Conservation (phyloP, 2,888 invertebrate genomes). For the Crioceris asparagi region DNA sequence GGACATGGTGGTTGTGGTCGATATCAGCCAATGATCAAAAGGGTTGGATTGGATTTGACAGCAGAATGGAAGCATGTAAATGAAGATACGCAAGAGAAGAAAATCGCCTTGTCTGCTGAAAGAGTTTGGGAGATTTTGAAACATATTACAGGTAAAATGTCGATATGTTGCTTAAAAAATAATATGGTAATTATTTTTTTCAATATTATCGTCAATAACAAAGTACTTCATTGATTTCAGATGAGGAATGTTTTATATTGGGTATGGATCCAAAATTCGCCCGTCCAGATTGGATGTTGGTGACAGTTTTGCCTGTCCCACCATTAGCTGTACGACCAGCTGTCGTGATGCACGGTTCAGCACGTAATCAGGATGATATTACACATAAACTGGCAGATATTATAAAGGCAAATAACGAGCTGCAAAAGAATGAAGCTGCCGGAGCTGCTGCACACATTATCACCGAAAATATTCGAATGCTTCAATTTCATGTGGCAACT, state of each 20-base stretch:
- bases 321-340: conserved; percentile 94
- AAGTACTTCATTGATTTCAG: too few species aligned
- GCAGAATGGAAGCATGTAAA: conserved; percentile 99
- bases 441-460: conserved; percentile 98
- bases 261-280: conserved; percentile 95
- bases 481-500: conserved; percentile 98
- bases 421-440: conserved; percentile 87
- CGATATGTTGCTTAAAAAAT: too few species aligned
- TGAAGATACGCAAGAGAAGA: conserved; percentile 96
- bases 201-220: too few species aligned
- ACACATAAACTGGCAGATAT: conserved; percentile 98
- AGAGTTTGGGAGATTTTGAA: conserved; percentile 95
- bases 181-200: too few species aligned
- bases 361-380: conserved; percentile 96
- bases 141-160: conserved; percentile 69
- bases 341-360: conserved; percentile 98
- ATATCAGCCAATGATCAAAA: conserved; percentile 82
- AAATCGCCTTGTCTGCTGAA: conserved; percentile 88
- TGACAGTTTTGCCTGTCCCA: conserved; percentile 94
- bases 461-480: conserved; percentile 90
- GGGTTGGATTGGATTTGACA: conserved; percentile 82
- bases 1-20: conserved; percentile 96
- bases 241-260: conserved; percentile 91
- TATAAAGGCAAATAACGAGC: conserved; percentile 94
- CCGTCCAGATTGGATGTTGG: conserved; percentile 99